A percentile compares a stretch with the other conserved stretches of the same genome.
Evolutionary conservation across 2,888 invertebrate species (phyloP).

Genomic region (Luperina nickerlii): DNA sequence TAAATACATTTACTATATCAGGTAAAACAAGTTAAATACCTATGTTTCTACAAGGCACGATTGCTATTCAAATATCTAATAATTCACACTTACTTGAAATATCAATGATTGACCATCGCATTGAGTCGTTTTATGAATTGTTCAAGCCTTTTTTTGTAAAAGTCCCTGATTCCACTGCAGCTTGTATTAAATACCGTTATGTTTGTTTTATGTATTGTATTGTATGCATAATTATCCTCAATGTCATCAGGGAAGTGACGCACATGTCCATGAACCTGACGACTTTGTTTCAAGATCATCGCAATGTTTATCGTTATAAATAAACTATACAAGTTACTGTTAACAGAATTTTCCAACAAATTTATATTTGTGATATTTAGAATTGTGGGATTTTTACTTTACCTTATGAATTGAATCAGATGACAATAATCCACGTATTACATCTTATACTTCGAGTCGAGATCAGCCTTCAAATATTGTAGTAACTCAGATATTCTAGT

Average conservation of each 20-base stretch:
- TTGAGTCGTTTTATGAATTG: neutral
- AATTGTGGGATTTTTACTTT: neutral
- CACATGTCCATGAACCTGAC: conserved; percentile 55
- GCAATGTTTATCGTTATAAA: conserved; percentile 35
- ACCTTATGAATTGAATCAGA: neutral
- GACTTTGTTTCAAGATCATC: conserved; percentile 59
- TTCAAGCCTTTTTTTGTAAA: neutral
- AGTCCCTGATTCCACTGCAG: neutral
- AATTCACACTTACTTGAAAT: neutral
- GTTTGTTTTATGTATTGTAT: conserved; percentile 26
- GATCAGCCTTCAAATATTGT: neutral
- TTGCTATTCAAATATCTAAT: neutral
- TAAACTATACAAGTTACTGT: conserved; percentile 7
- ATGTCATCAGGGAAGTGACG: conserved; percentile 55
- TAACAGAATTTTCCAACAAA: neutral
- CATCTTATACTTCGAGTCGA: conserved; percentile 3
- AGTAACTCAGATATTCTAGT: neutral
- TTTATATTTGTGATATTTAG: neutral
- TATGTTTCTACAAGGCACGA: neutral
- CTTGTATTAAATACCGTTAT: conserved; percentile 15
- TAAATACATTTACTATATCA: conserved; percentile 10
- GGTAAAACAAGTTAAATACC: neutral
- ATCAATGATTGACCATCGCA: neutral
- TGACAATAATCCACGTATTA: neutral
- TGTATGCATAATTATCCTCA: conserved; percentile 54